Conservation (phyloP, 2,888 invertebrate genomes). For the Drosophila suboccidentalis region DNA sequence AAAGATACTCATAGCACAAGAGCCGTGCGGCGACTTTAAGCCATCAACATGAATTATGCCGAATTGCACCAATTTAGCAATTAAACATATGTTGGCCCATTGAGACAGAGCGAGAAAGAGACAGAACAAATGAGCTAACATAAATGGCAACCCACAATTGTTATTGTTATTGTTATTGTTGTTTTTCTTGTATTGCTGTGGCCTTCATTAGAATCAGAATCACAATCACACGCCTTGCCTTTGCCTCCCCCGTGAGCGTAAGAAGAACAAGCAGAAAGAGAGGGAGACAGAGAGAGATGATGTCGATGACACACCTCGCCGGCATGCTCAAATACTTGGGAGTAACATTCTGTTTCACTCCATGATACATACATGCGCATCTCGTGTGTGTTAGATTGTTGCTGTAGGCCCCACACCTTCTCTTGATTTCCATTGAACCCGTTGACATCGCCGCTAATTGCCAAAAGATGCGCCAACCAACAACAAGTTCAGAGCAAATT, state of each 20-base stretch:
- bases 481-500: slow-evolving; percentile 67
- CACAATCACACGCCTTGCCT: slow-evolving; percentile 48
- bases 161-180: slow-evolving; percentile 31
- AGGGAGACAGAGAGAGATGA: slow-evolving; percentile 52
- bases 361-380: slow-evolving; percentile 2
- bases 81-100: slow-evolving; percentile 71
- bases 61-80: slow-evolving; percentile 81
- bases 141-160: slow-evolving; percentile 69
- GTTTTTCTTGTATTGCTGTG: slow-evolving; percentile 41
- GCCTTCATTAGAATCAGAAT: slow-evolving; percentile 65
- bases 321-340: slow-evolving; percentile 25
- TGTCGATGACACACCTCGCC: slow-evolving; percentile 75
- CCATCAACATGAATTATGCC: slow-evolving; percentile 73
- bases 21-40: slow-evolving; percentile 24
- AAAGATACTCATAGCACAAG: slow-evolving; percentile 31
- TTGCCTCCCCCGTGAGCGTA: slow-evolving; percentile 28
- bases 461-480: slow-evolving; percentile 60
- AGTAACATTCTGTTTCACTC: slow-evolving; percentile 46
- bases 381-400: neutral
- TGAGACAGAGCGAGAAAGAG: slow-evolving; percentile 27
- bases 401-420: slow-evolving; percentile 69
- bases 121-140: slow-evolving; percentile 56
- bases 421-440: slow-evolving; percentile 71
- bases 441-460: slow-evolving; percentile 76
- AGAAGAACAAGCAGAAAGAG: slow-evolving; percentile 33